Conservation (phyloP, 1,140 invertebrate species). For the Ostrea denselamellosa region DNA sequence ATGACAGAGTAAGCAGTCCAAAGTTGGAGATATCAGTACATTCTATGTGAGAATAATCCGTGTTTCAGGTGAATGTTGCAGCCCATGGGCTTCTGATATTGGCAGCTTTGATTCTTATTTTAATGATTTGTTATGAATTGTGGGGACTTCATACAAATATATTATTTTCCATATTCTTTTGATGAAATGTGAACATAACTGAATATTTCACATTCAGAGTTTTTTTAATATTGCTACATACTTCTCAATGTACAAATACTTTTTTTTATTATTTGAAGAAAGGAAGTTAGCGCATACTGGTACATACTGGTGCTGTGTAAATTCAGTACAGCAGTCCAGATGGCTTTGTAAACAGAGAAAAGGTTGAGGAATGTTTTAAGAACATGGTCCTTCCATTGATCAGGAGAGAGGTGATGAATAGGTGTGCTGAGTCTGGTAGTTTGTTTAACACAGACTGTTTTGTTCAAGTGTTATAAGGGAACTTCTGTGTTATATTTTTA, state of each 20-base stretch:
- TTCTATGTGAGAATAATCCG: no score
- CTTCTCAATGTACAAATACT: background rate
- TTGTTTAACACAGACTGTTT: background rate
- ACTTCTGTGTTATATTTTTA: constrained; percentile 10
- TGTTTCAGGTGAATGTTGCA: no score
- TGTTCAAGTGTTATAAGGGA: constrained; percentile 6
- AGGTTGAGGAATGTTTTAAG: background rate
- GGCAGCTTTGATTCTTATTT: no score
- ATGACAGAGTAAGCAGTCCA: no score
- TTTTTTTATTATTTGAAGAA: background rate
- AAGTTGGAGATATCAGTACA: no score
- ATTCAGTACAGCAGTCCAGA: background rate
- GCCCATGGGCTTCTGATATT: no score
- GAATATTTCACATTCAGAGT: background rate
- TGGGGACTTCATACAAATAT: no score
- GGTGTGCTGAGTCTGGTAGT: background rate
- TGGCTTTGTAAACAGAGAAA: background rate
- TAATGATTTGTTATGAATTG: no score
- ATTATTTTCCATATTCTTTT: no score
- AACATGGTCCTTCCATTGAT: background rate
- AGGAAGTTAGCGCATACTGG: background rate
- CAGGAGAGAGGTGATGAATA: background rate
- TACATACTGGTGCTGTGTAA: background rate
- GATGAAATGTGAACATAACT: no score
- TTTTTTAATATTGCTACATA: background rate